Conservation (phyloP, 2,888 invertebrate species). For the Cerastoderma edule region DNA sequence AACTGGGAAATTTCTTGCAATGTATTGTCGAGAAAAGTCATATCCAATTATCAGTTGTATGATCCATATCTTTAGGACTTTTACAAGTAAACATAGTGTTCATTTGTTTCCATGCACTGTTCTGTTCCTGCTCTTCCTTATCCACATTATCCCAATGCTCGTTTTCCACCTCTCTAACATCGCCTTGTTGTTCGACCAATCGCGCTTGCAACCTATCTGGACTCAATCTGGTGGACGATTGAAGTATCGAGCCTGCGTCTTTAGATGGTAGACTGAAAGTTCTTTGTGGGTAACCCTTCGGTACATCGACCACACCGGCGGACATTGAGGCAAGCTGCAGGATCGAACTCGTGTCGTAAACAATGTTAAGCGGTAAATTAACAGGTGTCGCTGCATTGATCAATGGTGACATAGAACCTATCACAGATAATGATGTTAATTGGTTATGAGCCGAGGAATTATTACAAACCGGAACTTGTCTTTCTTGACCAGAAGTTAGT, state of each 20-base stretch:
- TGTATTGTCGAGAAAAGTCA: too few relatives aligned
- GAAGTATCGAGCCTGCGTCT: background rate
- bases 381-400: background rate
- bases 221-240: background rate
- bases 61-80: constrained; percentile 17
- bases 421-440: background rate
- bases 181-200: background rate
- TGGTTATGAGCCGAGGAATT: too few relatives aligned
- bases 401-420: background rate
- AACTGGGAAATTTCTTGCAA: too few relatives aligned
- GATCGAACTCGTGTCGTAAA: constrained; percentile 11
- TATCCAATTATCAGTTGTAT: constrained; percentile 3
- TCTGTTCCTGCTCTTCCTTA: background rate
- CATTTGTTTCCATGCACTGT: constrained; percentile 4
- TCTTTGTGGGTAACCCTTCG: too few relatives aligned
- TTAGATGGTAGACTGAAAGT: background rate
- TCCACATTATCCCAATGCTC: background rate
- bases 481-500: too few relatives aligned
- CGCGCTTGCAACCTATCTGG: background rate
- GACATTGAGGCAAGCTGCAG: constrained; percentile 9
- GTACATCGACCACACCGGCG: constrained; percentile 4
- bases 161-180: background rate
- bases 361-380: background rate
- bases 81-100: constrained; percentile 7
- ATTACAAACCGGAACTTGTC: too few relatives aligned